Evolutionary conservation across 2,113 vertebrate species (phyloP), one percentile per base, ranked within the genome.

Genomic region (Eira barbara): DNA sequence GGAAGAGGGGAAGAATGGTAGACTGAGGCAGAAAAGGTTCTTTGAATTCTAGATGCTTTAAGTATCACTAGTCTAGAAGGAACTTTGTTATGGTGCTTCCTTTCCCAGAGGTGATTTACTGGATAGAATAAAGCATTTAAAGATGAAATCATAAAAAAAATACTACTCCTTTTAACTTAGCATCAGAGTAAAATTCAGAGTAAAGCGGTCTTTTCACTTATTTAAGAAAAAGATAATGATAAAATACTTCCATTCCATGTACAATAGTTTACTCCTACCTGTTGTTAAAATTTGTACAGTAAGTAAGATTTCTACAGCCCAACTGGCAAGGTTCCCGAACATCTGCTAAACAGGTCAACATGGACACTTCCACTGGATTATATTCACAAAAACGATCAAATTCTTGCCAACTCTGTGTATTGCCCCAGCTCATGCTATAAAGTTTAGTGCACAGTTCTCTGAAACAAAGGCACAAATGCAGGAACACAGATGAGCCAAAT

Each of bases 281-380:
- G 99, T 99, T 99, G 99, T 99, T 99, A 99, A 99, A 99, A 99
- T 99, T 99, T 98, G 99, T 99, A 98, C 99, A 99, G 99, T 99
- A 99, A 94, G 98, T 98, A 95, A 99, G 99, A 97, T 99, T 99
- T 98, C 99, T 99, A 98, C 99, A 99, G 98, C 99, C 99, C 98
- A 99, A 98, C 98, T 99, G 99, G 98, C 99, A 99, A 95, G 99
- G 99, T 98, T 99, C 99, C 95, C 99, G 99, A 92, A 99, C 99
- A 96, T 99, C 99, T 67, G 99, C 99, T 98, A 99, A 99, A 98
- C 99, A 99, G 98, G 99, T 99, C 99, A 99, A 98, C 99, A 99
- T 99, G 97, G 99, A 99, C 47, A 99, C 99, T 98, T 99, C 99
- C 97, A 99, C 98, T 1, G 99, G 99, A 97, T 99, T 99, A 98